phyloP scores from a whole-genome alignment of 2,113 vertebrate genomes.

The Larimichthys crocea region DNA sequence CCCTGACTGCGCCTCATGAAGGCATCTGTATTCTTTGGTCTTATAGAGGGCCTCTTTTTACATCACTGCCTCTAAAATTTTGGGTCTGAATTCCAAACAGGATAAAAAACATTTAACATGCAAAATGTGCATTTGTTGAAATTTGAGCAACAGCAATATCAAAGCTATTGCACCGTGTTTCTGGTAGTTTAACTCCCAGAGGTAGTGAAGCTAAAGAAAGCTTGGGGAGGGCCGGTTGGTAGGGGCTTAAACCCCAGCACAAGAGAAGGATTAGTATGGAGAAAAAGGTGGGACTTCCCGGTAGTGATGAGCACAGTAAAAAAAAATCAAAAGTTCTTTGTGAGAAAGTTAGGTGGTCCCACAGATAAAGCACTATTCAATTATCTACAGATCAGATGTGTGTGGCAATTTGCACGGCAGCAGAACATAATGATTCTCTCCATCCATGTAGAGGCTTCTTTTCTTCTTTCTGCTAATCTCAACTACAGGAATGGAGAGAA shows the following conservation, averaged over 20 bases:
- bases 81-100: neutral
- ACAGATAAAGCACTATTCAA: constrained; percentile 60
- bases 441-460: constrained; percentile 34
- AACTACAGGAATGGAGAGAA: neutral
- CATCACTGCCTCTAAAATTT: neutral
- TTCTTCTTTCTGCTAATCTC: constrained; percentile 30
- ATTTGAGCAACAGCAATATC: neutral
- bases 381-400: constrained; percentile 69
- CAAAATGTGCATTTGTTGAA: too few relatives aligned
- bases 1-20: constrained; percentile 36
- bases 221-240: neutral
- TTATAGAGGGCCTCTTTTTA: constrained; percentile 12
- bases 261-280: constrained; percentile 10
- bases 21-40: constrained; percentile 23
- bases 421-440: constrained; percentile 57
- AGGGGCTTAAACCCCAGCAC: neutral
- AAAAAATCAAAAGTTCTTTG: constrained; percentile 31
- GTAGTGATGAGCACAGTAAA: constrained; percentile 40
- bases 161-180: neutral
- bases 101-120: neutral
- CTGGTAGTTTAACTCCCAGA: neutral
- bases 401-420: constrained; percentile 57
- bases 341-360: constrained; percentile 49
- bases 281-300: constrained; percentile 13
- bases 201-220: neutral